These are phyloP conservation scores for Hypotaenidia okinawae DNA, from an alignment of 2,797 vertebrate genomes.

Conservation along the genomic window DNA sequence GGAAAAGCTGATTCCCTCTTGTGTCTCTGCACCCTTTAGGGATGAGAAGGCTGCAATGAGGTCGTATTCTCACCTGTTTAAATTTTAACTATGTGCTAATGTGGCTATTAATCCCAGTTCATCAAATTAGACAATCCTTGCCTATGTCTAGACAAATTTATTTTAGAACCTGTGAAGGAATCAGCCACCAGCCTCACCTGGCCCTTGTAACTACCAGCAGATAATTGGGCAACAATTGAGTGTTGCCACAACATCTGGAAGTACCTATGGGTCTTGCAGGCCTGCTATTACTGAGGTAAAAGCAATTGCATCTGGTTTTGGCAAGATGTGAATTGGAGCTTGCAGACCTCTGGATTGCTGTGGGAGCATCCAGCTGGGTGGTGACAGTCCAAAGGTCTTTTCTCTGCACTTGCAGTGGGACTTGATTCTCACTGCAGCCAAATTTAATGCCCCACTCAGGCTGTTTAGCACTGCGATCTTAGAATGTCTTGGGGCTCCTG, in stretches of 20 bases:
- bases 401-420: background rate
- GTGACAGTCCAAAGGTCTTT: background rate
- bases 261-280: background rate
- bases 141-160: background rate
- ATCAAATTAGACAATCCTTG: background rate
- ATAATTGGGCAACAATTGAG: background rate
- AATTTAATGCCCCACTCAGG: background rate
- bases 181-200: background rate
- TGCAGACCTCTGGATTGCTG: background rate
- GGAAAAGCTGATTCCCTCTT: no score
- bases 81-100: background rate
- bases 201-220: background rate
- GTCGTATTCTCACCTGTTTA: background rate
- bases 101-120: background rate
- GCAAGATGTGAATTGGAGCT: background rate
- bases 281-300: background rate
- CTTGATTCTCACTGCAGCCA: background rate
- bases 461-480: background rate
- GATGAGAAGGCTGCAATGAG: no score
- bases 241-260: background rate
- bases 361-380: background rate
- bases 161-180: background rate
- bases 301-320: background rate
- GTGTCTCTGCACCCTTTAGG: no score
- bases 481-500: background rate